phyloP scores from a whole-genome alignment of 2,888 invertebrate genomes.

The Anthophora plumipes region DNA sequence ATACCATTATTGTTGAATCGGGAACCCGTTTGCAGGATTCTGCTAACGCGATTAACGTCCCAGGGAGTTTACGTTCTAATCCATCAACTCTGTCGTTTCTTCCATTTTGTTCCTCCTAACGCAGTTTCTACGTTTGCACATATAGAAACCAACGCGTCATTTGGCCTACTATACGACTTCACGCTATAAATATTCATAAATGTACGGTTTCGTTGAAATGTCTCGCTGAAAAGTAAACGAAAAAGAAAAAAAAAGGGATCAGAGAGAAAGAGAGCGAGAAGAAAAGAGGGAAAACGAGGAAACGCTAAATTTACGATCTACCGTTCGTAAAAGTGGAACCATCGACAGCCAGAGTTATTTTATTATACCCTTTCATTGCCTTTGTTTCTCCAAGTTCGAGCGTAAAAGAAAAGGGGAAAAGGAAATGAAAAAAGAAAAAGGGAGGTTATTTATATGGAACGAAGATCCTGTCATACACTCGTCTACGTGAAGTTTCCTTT shows the following conservation, averaged over 20 bases:
- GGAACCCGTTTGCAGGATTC: slow-evolving; percentile 9
- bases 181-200: neutral
- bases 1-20: slow-evolving; percentile 28
- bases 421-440: neutral
- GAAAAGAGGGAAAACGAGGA: neutral
- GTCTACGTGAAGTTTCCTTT: neutral
- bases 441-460: neutral
- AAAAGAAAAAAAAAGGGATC: too few species aligned
- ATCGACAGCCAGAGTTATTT: slow-evolving; percentile 14
- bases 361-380: neutral
- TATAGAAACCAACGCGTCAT: neutral
- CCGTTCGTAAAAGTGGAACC: slow-evolving; percentile 6
- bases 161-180: too few species aligned
- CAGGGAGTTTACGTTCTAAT: slow-evolving; percentile 46
- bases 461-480: neutral
- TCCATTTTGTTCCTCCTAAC: neutral
- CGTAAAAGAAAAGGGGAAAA: neutral
- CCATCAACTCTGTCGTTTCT: slow-evolving; percentile 39
- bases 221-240: neutral
- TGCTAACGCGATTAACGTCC: slow-evolving; percentile 59
- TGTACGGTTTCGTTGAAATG: neutral
- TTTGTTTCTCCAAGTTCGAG: slow-evolving; percentile 10
- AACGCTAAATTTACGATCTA: neutral
- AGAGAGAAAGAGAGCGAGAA: too few species aligned
- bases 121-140: neutral